phyloP scores from a whole-genome alignment of 2,888 invertebrate species.

The Lamproptera curius region DNA sequence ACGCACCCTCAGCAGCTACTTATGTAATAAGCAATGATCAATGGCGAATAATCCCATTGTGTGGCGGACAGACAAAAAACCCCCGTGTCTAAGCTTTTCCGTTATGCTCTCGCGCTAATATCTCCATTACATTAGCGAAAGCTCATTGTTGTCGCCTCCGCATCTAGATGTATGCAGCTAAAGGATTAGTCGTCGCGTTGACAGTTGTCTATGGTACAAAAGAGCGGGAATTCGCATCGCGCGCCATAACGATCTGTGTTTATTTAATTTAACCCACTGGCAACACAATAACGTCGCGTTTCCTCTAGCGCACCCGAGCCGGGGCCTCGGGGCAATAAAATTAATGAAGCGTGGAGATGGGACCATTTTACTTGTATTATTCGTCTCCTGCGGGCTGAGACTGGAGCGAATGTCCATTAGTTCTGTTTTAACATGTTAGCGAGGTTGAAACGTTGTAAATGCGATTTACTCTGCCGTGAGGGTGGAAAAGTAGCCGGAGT shows the following conservation, averaged over 20 bases:
- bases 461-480: constrained; percentile 74
- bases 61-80: constrained; percentile 69
- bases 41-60: constrained; percentile 78
- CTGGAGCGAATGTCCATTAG: constrained; percentile 78
- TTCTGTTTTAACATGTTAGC: constrained; percentile 79
- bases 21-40: constrained; percentile 78
- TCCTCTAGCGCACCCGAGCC: constrained; percentile 64
- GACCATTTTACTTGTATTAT: constrained; percentile 79
- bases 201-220: constrained; percentile 71
- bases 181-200: constrained; percentile 69
- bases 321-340: constrained; percentile 76
- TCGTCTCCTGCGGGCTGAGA: constrained; percentile 76
- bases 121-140: constrained; percentile 71
- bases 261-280: constrained; percentile 74
- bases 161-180: constrained; percentile 33
- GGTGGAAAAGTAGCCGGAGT: constrained; percentile 71
- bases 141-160: constrained; percentile 49
- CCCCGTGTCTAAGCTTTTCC: constrained; percentile 70
- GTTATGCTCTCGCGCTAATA: constrained; percentile 72
- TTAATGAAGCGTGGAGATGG: constrained; percentile 78
- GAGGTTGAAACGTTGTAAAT: constrained; percentile 78
- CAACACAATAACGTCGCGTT: constrained; percentile 72
- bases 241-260: constrained; percentile 66
- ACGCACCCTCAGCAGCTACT: constrained; percentile 71
- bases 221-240: constrained; percentile 58